Conservation (phyloP, 2,797 vertebrate genomes). For the Cottoperca gobio region DNA sequence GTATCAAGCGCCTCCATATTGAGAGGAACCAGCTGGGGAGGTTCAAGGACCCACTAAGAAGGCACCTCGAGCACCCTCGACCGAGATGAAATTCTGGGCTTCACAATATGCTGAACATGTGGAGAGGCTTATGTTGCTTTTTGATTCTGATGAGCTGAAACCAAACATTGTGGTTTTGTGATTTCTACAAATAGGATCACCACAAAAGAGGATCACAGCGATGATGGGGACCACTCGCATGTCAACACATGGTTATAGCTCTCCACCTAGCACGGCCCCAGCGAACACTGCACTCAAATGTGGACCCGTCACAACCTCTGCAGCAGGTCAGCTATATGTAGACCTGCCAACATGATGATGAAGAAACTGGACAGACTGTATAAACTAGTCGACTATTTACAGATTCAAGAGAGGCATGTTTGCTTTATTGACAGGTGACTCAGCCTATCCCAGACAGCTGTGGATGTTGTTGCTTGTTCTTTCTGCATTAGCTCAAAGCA, state of each 20-base stretch:
- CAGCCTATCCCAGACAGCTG: background rate
- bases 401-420: background rate
- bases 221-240: conserved; percentile 13
- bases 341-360: background rate
- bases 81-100: background rate
- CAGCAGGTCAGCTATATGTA: background rate
- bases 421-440: background rate
- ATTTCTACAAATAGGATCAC: background rate
- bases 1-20: background rate
- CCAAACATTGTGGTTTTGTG: background rate
- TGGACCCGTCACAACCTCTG: conserved; percentile 1
- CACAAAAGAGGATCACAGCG: background rate
- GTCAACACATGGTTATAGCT: conserved; percentile 9
- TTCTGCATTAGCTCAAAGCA: background rate
- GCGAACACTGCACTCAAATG: conserved; percentile 11
- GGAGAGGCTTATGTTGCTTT: background rate
- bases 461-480: too few species aligned
- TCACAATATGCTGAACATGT: background rate
- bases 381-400: background rate
- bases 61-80: background rate
- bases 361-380: too few species aligned
- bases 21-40: background rate
- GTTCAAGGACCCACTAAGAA: background rate
- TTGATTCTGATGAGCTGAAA: background rate
- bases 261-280: conserved; percentile 34